Evolutionary conservation across 2,888 invertebrate genomes (phyloP), one percentile per base, ranked within the genome.

Genomic region (Orthosia incerta): DNA sequence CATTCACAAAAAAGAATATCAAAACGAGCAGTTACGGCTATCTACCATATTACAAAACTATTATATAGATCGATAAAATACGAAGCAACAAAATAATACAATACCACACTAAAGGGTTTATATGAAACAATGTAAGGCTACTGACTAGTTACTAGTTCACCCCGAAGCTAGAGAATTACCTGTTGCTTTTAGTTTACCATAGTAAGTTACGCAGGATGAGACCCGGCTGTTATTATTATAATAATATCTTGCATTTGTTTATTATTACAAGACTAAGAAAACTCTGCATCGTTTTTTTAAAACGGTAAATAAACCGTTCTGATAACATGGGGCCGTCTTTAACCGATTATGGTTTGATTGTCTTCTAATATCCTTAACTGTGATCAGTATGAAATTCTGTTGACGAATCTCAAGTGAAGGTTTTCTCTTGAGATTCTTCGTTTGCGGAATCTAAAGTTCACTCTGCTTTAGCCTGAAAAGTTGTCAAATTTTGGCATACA

Each of bases 161-260:
- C 79, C 79, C 12, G 23, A 26, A 76, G 79, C 79, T n/a, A 59
- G 26, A 66, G 45, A 76, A 76, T 76, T 71, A 79, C 62, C 77
- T 80, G 80, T 75, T 74, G 68, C 80, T 63, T 48, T 66, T 65
- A 64, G 63, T 80, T 71, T 3, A 59, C 57, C 16, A 62, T n/a
- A 20, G 71, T 62, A 65, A 79, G 65, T 80, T 79, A 81, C 71
- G 62, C 65, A 76, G 57, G 77, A 81, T 59, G 71, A 71, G 71
- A 76, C 57, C 23, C 16, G 2, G 2, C 60, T 70, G 76, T 71
- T 81, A 71, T 79, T 79, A 79, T 57, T 65, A 48, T 75, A 69
- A 78, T 78, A 80, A 80, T 68, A 75, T 62, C 39, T 53, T 78
- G 12, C 67, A 65, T 74, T 80, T 77, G 60, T 74, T 74, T 77